Evolutionary conservation across 2,888 invertebrate genomes (phyloP).

Genomic region (Micoletzkya japonica): DNA sequence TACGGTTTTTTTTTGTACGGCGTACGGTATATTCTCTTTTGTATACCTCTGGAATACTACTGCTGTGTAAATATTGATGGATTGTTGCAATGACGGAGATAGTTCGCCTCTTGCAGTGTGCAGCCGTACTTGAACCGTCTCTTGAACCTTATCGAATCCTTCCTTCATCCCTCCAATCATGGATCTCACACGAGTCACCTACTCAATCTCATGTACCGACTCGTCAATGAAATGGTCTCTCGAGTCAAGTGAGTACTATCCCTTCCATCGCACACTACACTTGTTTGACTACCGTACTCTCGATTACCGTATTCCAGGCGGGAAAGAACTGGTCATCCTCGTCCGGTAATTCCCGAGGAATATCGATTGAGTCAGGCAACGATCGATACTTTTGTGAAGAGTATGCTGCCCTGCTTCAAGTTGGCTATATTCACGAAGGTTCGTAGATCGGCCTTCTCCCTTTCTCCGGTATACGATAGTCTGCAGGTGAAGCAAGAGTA

Average conservation of each 20-base stretch:
- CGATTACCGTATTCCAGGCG: background rate
- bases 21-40: background rate
- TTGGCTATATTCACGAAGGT: slow-evolving; percentile 80
- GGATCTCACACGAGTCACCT: slow-evolving; percentile 74
- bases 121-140: slow-evolving; percentile 73
- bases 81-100: background rate
- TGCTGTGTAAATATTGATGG: background rate
- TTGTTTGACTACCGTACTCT: background rate
- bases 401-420: slow-evolving; percentile 71
- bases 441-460: background rate
- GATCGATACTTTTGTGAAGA: slow-evolving; percentile 50
- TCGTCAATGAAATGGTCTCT: slow-evolving; percentile 22
- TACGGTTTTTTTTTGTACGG: background rate
- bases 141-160: slow-evolving; percentile 81
- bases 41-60: background rate
- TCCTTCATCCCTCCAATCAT: slow-evolving; percentile 84
- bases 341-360: slow-evolving; percentile 70
- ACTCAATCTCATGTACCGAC: slow-evolving; percentile 65
- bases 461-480: background rate
- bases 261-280: background rate
- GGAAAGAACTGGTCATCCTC: slow-evolving; percentile 11
- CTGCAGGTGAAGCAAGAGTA: slow-evolving; percentile 40
- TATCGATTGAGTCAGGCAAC: slow-evolving; percentile 75
- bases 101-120: slow-evolving; percentile 30
- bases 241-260: slow-evolving; percentile 11